Percentiles rank a stretch among this genome's conserved stretches.
phyloP scores from a whole-genome alignment of 2,888 invertebrate genomes.

The Gisinianus flammeolus region DNA sequence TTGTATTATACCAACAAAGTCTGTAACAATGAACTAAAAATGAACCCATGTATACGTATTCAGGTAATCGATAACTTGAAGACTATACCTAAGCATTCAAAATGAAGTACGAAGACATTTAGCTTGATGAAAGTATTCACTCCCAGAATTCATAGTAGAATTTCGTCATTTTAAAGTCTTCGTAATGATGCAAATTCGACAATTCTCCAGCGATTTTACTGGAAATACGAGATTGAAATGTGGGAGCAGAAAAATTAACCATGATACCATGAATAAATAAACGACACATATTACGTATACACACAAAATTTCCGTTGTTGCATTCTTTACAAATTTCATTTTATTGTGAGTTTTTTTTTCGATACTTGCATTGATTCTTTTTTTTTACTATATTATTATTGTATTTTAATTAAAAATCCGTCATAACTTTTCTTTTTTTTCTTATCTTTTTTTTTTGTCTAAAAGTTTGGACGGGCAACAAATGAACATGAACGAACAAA shows the following conservation, averaged over 20 bases:
- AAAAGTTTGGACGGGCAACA: conserved; percentile 37
- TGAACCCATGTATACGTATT: background rate
- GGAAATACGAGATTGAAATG: too few relatives aligned
- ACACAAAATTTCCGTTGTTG: conserved; percentile 1
- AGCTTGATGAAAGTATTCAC: too few relatives aligned
- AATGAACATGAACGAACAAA: conserved; percentile 33
- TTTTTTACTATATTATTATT: background rate
- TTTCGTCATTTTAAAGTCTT: too few relatives aligned
- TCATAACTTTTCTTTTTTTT: conserved; percentile 15
- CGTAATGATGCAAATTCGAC: too few relatives aligned
- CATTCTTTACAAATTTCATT: conserved; percentile 36
- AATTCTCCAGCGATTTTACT: too few relatives aligned
- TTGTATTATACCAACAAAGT: too few relatives aligned
- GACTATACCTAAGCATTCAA: too few relatives aligned
- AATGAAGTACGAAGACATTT: too few relatives aligned
- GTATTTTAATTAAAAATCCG: conserved; percentile 25
- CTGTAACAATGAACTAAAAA: too few relatives aligned
- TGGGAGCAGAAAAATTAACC: background rate
- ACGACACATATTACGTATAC: background rate
- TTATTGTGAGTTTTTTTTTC: conserved; percentile 18
- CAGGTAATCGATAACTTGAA: background rate
- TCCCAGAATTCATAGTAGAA: too few relatives aligned
- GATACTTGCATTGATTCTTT: conserved; percentile 25
- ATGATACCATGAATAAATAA: background rate
- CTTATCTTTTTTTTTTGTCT: conserved; percentile 22